Conservation (phyloP, 2,797 vertebrate genomes). For the Iguana delicatissima region DNA sequence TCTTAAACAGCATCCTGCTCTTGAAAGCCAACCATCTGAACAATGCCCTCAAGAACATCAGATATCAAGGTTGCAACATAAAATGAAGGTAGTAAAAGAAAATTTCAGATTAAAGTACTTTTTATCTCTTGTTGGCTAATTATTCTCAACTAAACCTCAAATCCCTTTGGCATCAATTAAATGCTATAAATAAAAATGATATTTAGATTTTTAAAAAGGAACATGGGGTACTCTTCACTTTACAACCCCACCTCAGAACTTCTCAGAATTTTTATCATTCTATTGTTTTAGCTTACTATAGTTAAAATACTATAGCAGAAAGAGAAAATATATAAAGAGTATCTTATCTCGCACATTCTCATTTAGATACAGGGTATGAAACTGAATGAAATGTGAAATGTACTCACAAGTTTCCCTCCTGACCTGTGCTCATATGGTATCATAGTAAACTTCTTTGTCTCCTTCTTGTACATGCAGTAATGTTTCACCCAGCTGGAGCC, state of each 20-base stretch:
- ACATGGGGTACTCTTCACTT: neutral
- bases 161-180: constrained; percentile 13
- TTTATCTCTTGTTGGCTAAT: constrained; percentile 10
- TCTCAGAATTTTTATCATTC: constrained; percentile 17
- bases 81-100: neutral
- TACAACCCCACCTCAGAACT: constrained; percentile 17
- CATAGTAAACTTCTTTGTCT: constrained; percentile 95
- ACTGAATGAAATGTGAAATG: constrained; percentile 29
- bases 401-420: constrained; percentile 92
- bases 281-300: neutral
- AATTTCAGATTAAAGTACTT: neutral
- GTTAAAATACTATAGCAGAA: constrained; percentile 2
- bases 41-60: neutral
- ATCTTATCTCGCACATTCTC: constrained; percentile 15
- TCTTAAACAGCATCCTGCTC: neutral
- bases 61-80: neutral
- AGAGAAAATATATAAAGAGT: constrained; percentile 17
- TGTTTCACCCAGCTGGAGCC: constrained; percentile 99
- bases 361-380: neutral
- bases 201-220: neutral
- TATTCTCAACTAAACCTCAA: constrained; percentile 25
- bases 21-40: neutral
- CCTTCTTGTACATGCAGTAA: constrained; percentile 94
- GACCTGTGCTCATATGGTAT: constrained; percentile 96
- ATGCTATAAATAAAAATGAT: neutral